Percentiles rank a stretch among this genome's conserved stretches.
Evolutionary conservation across 1,140 invertebrate genomes (phyloP).

Genomic region (Ceratoteleas bidentatus): DNA sequence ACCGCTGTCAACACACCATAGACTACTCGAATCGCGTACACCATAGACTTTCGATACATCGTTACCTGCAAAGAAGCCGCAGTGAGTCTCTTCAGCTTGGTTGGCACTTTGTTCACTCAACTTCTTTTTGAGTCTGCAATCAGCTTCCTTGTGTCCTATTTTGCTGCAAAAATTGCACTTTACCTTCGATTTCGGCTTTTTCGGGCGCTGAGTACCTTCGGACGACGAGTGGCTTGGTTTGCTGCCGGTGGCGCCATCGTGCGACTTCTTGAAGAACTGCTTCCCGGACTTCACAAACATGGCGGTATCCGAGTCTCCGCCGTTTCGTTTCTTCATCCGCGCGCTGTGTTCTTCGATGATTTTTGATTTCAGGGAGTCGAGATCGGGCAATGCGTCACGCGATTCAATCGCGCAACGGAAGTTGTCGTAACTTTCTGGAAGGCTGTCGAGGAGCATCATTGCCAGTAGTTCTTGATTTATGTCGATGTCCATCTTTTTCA

Average conservation of each 20-base stretch:
- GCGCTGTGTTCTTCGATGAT: slow-evolving; percentile 7
- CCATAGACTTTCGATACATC: background rate
- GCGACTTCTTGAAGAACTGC: slow-evolving; percentile 6
- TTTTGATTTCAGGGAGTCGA: background rate
- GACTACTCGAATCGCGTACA: background rate
- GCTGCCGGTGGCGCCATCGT: slow-evolving; percentile 36
- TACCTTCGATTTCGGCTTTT: background rate
- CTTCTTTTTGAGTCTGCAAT: slow-evolving; percentile 33
- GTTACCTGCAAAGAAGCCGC: background rate
- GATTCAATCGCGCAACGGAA: slow-evolving; percentile 10
- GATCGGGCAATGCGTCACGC: background rate
- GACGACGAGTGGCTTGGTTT: background rate
- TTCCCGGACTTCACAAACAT: slow-evolving; percentile 24
- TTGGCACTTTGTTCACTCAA: slow-evolving; percentile 8
- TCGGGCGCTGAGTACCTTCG: background rate
- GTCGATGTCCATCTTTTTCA: background rate
- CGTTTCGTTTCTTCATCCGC: background rate
- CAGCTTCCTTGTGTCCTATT: slow-evolving; percentile 32
- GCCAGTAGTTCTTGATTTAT: background rate
- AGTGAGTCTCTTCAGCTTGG: slow-evolving; percentile 5
- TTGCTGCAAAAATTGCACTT: slow-evolving; percentile 30
- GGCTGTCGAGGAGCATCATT: background rate
- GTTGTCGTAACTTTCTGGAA: background rate
- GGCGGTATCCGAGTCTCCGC: background rate
- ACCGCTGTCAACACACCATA: slow-evolving; percentile 30